phyloP scores from a whole-genome alignment of 2,113 vertebrate species.

The Hemibagrus wyckioides region DNA sequence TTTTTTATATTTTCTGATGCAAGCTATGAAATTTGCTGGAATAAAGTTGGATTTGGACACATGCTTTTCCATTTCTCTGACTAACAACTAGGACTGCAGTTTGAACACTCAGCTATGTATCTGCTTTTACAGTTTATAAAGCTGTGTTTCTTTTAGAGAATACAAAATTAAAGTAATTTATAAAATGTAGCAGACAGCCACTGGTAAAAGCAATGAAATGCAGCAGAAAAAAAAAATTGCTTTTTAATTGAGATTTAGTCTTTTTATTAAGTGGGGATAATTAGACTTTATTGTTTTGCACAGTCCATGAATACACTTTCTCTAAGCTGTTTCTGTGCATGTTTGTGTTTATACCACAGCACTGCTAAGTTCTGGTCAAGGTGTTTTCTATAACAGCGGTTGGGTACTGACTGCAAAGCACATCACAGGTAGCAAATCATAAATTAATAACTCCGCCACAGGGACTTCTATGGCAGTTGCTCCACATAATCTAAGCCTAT shows the following conservation, averaged over 20 bases:
- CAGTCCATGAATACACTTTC: background rate
- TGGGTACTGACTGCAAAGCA: background rate
- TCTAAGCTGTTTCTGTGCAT: conserved; percentile 2
- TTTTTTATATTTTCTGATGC: background rate
- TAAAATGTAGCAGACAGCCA: background rate
- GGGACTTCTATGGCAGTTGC: background rate
- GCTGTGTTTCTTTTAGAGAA: background rate
- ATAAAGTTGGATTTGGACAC: background rate
- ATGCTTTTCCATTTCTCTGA: background rate
- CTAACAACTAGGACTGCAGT: background rate
- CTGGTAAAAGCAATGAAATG: background rate
- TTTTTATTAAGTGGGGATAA: conserved; percentile 16
- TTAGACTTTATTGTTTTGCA: background rate
- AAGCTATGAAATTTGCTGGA: background rate
- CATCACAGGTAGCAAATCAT: background rate
- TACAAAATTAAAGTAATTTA: background rate
- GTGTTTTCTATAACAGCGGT: background rate
- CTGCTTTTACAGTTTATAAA: background rate
- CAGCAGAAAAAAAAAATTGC: background rate
- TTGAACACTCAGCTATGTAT: background rate
- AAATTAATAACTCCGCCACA: background rate
- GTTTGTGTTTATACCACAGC: background rate
- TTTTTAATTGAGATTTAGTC: conserved; percentile 26
- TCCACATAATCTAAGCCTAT: background rate
- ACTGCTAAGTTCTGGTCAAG: background rate